phyloP scores from a whole-genome alignment of 2,888 invertebrate species.

The Panzeria rudis region DNA sequence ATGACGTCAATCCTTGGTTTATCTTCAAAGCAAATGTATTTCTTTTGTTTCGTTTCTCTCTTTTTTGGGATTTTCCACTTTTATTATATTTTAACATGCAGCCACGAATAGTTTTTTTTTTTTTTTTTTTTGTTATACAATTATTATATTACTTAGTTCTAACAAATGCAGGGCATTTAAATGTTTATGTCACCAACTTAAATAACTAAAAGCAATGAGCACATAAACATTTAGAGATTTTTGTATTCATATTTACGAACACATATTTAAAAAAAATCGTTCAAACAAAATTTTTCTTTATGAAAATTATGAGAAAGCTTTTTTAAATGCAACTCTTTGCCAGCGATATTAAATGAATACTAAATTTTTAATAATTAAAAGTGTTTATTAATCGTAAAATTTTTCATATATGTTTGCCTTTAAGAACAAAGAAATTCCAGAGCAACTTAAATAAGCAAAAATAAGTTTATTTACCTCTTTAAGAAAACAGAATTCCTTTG shows the following conservation, averaged over 20 bases:
- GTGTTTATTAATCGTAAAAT: not conserved
- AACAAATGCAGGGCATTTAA: slow-evolving; percentile 9
- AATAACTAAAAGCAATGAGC: not conserved
- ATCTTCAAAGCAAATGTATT: slow-evolving; percentile 34
- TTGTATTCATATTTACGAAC: not conserved
- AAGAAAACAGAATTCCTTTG: not conserved
- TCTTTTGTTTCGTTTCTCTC: not conserved
- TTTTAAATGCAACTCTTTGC: slow-evolving; percentile 11
- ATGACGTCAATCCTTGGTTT: slow-evolving; percentile 66
- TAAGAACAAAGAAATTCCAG: slow-evolving; percentile 41
- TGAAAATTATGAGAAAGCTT: slow-evolving; percentile 18
- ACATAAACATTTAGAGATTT: not conserved
- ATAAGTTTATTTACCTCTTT: not conserved
- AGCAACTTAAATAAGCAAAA: not conserved
- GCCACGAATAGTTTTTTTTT: slow-evolving; percentile 5
- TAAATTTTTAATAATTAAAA: not conserved
- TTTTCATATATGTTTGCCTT: slow-evolving; percentile 4
- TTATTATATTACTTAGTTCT: not conserved
- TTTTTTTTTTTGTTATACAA: slow-evolving; percentile 16
- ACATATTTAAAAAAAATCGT: not conserved
- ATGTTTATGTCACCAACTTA: slow-evolving; percentile 16
- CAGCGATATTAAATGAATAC: not conserved
- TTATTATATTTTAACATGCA: slow-evolving; percentile 58
- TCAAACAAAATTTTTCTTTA: slow-evolving; percentile 17
- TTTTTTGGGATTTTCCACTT: slow-evolving; percentile 29